Percentiles rank a stretch among this genome's conserved stretches.
These are phyloP conservation scores for Drosophila lini DNA, from an alignment of 1,140 invertebrate species.

Conservation along the genomic window DNA sequence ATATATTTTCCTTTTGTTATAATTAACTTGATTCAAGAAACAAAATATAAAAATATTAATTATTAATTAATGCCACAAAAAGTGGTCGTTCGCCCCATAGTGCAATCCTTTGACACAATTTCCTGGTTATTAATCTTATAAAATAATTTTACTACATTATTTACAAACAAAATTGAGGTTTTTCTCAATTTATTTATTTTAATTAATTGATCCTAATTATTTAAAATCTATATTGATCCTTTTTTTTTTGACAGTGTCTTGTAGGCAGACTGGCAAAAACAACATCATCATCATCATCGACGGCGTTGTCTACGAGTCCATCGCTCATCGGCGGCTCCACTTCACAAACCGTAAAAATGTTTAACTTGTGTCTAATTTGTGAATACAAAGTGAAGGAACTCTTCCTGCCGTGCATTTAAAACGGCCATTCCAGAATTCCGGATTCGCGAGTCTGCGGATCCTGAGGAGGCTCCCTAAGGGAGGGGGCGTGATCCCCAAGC, in stretches of 20 bases:
- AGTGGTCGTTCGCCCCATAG: too few species aligned
- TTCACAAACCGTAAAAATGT: slow-evolving; percentile 52
- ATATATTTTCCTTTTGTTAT: too few species aligned
- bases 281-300: slow-evolving; percentile 29
- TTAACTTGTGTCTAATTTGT: slow-evolving; percentile 71
- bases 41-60: too few species aligned
- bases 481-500: slow-evolving; percentile 34
- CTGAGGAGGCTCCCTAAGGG: slow-evolving; percentile 7
- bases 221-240: not conserved
- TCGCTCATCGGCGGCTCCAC: slow-evolving; percentile 42
- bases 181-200: not conserved
- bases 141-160: not conserved
- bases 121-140: too few species aligned
- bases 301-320: slow-evolving; percentile 29
- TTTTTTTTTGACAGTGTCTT: not conserved
- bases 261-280: slow-evolving; percentile 11
- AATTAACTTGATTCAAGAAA: too few species aligned
- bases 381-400: slow-evolving; percentile 60
- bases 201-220: not conserved
- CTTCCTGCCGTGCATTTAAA: slow-evolving; percentile 47
- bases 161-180: not conserved
- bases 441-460: slow-evolving; percentile 1
- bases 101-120: too few species aligned
- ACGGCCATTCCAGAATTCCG: slow-evolving; percentile 19
- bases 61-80: too few species aligned